Evolutionary conservation across 2,797 vertebrate species (phyloP).

Genomic region (Xenopus petersii): DNA sequence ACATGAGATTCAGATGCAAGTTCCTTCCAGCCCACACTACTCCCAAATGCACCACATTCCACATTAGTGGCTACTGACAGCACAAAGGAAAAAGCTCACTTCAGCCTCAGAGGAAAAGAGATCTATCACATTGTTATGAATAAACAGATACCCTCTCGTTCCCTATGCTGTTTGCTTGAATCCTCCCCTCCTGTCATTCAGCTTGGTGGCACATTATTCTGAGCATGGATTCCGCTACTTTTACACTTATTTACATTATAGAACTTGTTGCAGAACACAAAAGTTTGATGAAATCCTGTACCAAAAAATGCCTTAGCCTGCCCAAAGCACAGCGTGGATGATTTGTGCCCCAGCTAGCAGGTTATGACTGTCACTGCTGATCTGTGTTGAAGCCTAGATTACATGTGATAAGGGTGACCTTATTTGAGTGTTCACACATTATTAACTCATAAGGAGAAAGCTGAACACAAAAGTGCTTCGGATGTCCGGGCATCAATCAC

Average conservation of each 20-base stretch:
- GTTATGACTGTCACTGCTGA: constrained; percentile 66
- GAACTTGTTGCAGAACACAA: constrained; percentile 55
- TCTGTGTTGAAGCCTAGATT: constrained; percentile 70
- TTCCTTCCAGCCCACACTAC: not conserved
- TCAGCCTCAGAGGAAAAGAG: constrained; percentile 53
- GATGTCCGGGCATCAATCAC: constrained; percentile 84
- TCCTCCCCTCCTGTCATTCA: constrained; percentile 15
- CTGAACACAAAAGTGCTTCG: constrained; percentile 82
- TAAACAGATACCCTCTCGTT: constrained; percentile 54
- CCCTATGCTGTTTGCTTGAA: not conserved
- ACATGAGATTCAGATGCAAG: constrained; percentile 27
- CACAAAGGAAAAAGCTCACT: constrained; percentile 48
- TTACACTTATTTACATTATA: not conserved
- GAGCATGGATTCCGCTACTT: constrained; percentile 63
- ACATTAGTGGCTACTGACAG: constrained; percentile 59
- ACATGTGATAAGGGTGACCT: constrained; percentile 76
- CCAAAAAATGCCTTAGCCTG: constrained; percentile 56
- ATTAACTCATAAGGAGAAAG: constrained; percentile 75
- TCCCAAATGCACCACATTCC: constrained; percentile 55
- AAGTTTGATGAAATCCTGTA: constrained; percentile 51
- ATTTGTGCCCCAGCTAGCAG: constrained; percentile 68
- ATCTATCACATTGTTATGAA: constrained; percentile 49
- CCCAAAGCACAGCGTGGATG: constrained; percentile 59
- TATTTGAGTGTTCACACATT: constrained; percentile 74
- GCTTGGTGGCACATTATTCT: constrained; percentile 62